Evolutionary conservation across 2,888 invertebrate species (phyloP).

Genomic region (Ophioninae sp.): DNA sequence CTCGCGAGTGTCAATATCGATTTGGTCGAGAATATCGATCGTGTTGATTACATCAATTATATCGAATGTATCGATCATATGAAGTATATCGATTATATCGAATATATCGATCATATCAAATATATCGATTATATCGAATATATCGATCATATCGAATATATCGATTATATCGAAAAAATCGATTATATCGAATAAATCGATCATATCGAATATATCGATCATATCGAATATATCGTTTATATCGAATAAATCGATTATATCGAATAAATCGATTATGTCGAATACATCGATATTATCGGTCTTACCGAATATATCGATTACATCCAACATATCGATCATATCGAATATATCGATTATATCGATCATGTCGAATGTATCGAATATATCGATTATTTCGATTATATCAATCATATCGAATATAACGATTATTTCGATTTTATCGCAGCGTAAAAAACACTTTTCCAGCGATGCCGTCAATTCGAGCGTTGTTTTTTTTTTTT

Average conservation of each 20-base stretch:
- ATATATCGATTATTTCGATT: neutral
- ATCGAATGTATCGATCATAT: neutral
- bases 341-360: constrained; percentile 1
- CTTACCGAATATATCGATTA: too few relatives aligned
- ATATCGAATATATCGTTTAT: too few relatives aligned
- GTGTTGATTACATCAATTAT: too few relatives aligned
- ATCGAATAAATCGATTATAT: too few relatives aligned
- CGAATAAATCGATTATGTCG: neutral
- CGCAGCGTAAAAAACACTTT: neutral
- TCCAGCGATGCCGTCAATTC: neutral
- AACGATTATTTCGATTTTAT: constrained; percentile 14
- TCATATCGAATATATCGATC: too few relatives aligned
- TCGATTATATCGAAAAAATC: too few relatives aligned
- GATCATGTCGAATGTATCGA: neutral
- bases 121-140: too few relatives aligned
- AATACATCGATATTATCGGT: neutral
- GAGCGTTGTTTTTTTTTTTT: neutral
- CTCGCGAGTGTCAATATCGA: neutral
- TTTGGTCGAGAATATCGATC: too few relatives aligned
- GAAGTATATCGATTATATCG: too few relatives aligned
- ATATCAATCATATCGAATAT: constrained; percentile 3
- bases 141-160: too few relatives aligned
- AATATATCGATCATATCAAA: too few relatives aligned
- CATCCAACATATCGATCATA: neutral
- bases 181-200: too few relatives aligned